phyloP scores from a whole-genome alignment of 2,113 vertebrate genomes.

The Istiophorus platypterus region DNA sequence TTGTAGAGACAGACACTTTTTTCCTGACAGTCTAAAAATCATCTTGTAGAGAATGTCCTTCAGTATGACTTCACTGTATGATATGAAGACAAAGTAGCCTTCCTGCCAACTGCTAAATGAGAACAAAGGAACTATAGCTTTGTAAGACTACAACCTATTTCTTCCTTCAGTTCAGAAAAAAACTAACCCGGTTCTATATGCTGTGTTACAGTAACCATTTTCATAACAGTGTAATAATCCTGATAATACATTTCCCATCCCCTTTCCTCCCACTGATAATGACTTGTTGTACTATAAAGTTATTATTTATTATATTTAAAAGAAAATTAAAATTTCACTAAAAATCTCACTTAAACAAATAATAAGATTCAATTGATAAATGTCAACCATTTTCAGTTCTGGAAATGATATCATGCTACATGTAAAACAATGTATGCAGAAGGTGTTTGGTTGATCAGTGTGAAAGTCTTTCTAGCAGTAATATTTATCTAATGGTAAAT shows the following conservation, averaged over 20 bases:
- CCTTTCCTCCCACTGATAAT: no score
- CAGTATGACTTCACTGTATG: background rate
- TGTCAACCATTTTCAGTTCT: background rate
- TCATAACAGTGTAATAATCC: no score
- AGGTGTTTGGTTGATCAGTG: conserved; percentile 29
- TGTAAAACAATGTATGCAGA: background rate
- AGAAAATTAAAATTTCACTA: background rate
- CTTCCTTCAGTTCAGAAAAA: background rate
- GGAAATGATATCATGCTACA: conserved; percentile 21
- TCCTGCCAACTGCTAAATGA: background rate
- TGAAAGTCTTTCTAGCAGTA: no score
- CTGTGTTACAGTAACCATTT: no score
- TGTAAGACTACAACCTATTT: background rate
- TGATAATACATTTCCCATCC: no score
- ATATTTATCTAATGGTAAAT: background rate
- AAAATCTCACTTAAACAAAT: background rate
- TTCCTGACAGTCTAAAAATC: background rate
- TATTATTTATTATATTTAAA: background rate
- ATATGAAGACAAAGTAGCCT: background rate
- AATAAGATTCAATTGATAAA: background rate
- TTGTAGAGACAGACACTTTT: no score
- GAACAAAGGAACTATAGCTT: background rate
- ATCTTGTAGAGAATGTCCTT: background rate
- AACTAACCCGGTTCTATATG: no score
- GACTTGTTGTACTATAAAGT: no score